Evolutionary conservation across 2,113 vertebrate species (phyloP), one percentile per base, ranked within the genome.

Genomic region (Podarcis raffonei): DNA sequence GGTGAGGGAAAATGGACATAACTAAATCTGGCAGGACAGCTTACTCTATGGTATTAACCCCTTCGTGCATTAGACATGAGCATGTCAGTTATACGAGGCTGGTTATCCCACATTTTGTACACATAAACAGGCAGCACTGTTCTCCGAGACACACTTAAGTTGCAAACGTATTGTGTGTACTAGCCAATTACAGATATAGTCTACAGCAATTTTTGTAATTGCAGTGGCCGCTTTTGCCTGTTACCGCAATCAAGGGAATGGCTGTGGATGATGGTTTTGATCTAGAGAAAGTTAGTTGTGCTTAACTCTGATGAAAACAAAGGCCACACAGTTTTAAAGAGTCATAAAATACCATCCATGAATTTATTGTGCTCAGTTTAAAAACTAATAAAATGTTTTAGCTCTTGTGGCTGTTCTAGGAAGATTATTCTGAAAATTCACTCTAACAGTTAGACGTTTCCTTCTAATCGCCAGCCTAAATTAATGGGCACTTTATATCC

Each of bases 291-390:
- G 39, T 77, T 83, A 84, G 39, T 83, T 78, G 62, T 37, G 23
- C 25, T 89, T 89, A 78, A 69, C 39, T 78, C 81, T 78, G 75
- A 78, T 78, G 25, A 89, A 83, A 89, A 84, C 81, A 88, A 83
- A 78, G 32, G 42, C 35, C 74, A 18, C 62, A 37, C 81, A 68
- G 59, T 78, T 68, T 69, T 57, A 89, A 84, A 83, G 1, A 68
- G 23, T 68, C 13, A 69, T 83, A 68, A 81, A 88, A 83, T 20
- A 68, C n/a, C n/a, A 57, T 5, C 81, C 72, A 37, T 68, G 27
- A 57, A 78, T 89, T 66, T 77, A 89, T 42, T 89, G 39, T n/a
- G 16, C 5, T 78, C 18, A 20, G 23, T 89, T 78, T 59, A 30
- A 84, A 83, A 84, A 88, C n/a, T 35, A 68, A 86, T 86, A 77